Evolutionary conservation across 2,888 invertebrate species (phyloP), one percentile per base, ranked within the genome.

Genomic region (Drosophila neutralis): DNA sequence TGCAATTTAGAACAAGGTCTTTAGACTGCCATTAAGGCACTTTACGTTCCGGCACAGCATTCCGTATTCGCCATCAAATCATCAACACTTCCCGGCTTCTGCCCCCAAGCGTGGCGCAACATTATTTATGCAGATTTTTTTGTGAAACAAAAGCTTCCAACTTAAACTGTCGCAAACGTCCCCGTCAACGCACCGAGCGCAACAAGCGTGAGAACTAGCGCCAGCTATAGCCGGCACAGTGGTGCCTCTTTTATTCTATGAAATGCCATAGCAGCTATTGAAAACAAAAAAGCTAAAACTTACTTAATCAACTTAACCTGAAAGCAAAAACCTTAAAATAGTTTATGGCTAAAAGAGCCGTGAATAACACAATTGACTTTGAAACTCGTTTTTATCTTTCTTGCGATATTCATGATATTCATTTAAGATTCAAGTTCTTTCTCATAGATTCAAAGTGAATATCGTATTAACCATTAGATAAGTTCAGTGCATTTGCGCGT

Each of bases 121-220:
- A 83, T 89, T 89, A 86, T 86, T 89, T 83, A 83, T 83, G 83
- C 89, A 83, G 82, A 83, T 89, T 89, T 85, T 70, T 56, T 70
- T 56, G 18, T 38, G 56, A 71, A 73, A 83, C 86, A 83, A 88
- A 86, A 82, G 73, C 78, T 78, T 80, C 78, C 78, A 78, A 77
- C 81, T 78, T 78, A 78, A 78, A 79, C 78, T 79, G 78, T 79
- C 78, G 81, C 78, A 80, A 80, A 80, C 78, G 77, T 65, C 63
- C 31, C 80, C 77, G 67, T 76, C 76, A 76, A 80, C 77, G 80
- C 77, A 76, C 27, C 64, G 54, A 76, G 83, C 83, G 89, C 89
- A 83, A 88, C 83, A 83, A 83, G 89, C 89, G 83, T 83, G 83
- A 86, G 83, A 83, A 83, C 83, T 89, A 83, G 77, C 77, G 76